These are phyloP conservation scores for Ditylenchus dipsaci DNA, from an alignment of 1,140 invertebrate genomes.

Conservation along the genomic window DNA sequence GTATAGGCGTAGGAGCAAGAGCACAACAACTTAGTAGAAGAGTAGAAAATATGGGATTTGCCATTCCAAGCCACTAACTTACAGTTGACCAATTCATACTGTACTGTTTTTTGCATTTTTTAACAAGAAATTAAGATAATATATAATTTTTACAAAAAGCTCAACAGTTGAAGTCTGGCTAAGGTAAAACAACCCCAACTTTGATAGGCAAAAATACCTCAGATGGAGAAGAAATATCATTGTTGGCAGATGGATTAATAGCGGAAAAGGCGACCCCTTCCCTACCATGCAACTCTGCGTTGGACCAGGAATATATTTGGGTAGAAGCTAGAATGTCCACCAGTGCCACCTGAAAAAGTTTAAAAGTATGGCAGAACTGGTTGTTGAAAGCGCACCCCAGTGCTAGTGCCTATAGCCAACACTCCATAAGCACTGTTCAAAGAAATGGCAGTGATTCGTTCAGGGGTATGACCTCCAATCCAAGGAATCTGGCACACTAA, in stretches of 20 bases:
- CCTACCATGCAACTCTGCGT: slow-evolving; percentile 41
- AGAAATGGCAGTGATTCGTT: slow-evolving; percentile 78
- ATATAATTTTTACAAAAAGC: too few relatives aligned
- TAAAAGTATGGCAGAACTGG: too few relatives aligned
- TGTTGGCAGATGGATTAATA: slow-evolving; percentile 27
- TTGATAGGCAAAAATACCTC: slow-evolving; percentile 27
- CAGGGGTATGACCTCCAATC: slow-evolving; percentile 72
- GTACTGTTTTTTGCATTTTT: too few relatives aligned
- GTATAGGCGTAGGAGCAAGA: background rate
- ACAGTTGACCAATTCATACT: too few relatives aligned
- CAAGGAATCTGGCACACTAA: slow-evolving; percentile 84
- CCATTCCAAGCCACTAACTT: background rate
- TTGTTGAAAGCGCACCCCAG: too few relatives aligned
- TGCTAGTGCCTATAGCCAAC: slow-evolving; percentile 47
- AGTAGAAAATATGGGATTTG: too few relatives aligned
- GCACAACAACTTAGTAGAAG: too few relatives aligned
- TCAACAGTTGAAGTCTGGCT: too few relatives aligned
- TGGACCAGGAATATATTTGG: slow-evolving; percentile 53
- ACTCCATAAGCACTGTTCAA: slow-evolving; percentile 92
- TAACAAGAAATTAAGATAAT: too few relatives aligned
- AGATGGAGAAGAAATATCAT: slow-evolving; percentile 26
- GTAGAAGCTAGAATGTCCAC: slow-evolving; percentile 50
- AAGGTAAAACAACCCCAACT: background rate
- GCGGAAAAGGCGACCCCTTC: slow-evolving; percentile 35
- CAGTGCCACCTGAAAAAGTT: slow-evolving; percentile 40